Conservation (phyloP, 2,888 invertebrate species). For the Lasiommata megera region DNA sequence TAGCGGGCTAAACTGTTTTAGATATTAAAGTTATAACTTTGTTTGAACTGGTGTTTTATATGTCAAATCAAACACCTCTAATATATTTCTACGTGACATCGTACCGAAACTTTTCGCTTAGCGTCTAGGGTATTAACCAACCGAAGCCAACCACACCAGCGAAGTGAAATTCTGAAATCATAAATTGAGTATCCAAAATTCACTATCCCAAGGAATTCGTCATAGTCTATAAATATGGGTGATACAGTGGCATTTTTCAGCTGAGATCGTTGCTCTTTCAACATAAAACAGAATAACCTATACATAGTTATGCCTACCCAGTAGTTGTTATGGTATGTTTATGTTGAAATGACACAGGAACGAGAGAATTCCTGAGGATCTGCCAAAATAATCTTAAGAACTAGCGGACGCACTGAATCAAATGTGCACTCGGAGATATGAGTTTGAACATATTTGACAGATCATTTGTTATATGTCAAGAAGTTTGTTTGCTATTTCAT, state of each 20-base stretch:
- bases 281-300: not conserved
- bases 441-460: slow-evolving; percentile 25
- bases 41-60: too few relatives aligned
- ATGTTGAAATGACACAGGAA: slow-evolving; percentile 36
- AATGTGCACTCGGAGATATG: slow-evolving; percentile 25
- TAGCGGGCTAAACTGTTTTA: not conserved
- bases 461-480: slow-evolving; percentile 22
- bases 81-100: too few relatives aligned
- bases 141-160: too few relatives aligned
- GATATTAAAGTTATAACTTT: too few relatives aligned
- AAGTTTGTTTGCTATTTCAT: slow-evolving; percentile 16
- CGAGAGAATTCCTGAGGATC: slow-evolving; percentile 40
- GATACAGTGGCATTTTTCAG: not conserved
- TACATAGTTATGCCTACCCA: not conserved
- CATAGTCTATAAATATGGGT: too few relatives aligned
- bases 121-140: too few relatives aligned
- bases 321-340: slow-evolving; percentile 26
- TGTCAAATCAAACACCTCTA: too few relatives aligned
- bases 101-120: too few relatives aligned
- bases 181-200: too few relatives aligned
- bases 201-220: too few relatives aligned
- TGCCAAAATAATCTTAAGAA: slow-evolving; percentile 42
- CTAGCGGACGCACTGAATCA: slow-evolving; percentile 31
- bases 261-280: slow-evolving; percentile 3
- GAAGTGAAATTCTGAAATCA: too few relatives aligned